A percentile compares a stretch with the other conserved stretches of the same genome.
Conservation (phyloP, 2,888 invertebrate species). For the Cantharis lateralis region DNA sequence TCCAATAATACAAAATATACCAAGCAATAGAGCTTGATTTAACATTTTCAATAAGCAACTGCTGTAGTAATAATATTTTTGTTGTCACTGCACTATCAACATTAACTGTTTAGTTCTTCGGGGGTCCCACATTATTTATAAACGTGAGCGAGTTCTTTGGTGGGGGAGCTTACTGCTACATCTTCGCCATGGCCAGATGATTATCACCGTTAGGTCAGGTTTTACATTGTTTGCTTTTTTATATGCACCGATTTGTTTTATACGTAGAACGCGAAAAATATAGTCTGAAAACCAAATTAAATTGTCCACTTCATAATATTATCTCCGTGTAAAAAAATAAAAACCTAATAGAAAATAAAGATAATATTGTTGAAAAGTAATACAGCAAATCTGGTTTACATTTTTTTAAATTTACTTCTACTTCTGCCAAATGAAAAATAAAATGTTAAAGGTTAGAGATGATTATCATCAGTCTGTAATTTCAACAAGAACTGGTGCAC, state of each 20-base stretch:
- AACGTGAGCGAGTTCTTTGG: constrained; percentile 32
- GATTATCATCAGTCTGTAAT: neutral
- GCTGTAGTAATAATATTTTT: constrained; percentile 1
- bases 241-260: neutral
- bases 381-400: neutral
- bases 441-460: neutral
- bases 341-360: neutral
- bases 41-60: constrained; percentile 33
- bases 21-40: constrained; percentile 34
- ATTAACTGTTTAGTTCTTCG: constrained; percentile 20
- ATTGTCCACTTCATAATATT: neutral
- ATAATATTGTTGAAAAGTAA: neutral
- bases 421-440: neutral
- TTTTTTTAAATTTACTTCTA: neutral
- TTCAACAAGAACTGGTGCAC: neutral
- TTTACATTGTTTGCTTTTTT: constrained; percentile 38
- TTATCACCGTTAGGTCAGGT: constrained; percentile 45
- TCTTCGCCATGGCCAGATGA: constrained; percentile 39
- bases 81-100: neutral
- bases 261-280: neutral
- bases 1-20: constrained; percentile 35
- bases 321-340: neutral
- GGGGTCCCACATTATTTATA: constrained; percentile 39
- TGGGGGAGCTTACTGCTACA: constrained; percentile 33
- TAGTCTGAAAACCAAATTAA: neutral